Percentiles rank a stretch among this genome's conserved stretches.
These are phyloP conservation scores for Columba guinea DNA, from an alignment of 2,797 vertebrate species.

Conservation along the genomic window DNA sequence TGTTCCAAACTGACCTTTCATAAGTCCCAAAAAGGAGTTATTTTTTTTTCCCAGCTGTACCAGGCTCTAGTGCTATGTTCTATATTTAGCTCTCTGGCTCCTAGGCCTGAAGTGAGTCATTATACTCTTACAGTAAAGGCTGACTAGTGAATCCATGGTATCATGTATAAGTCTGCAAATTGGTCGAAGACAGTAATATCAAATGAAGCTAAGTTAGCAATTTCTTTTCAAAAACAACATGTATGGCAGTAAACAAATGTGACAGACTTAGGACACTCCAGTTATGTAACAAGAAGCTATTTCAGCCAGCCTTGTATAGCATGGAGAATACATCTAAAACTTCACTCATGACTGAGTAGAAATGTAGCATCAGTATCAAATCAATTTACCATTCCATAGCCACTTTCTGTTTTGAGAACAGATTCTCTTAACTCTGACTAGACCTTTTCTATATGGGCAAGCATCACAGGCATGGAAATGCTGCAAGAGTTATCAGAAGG, in stretches of 20 bases:
- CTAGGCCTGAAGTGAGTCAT: slow-evolving; percentile 21
- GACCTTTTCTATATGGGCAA: not conserved
- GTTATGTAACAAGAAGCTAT: not conserved
- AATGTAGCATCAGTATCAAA: not conserved
- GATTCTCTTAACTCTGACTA: not conserved
- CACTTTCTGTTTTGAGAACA: not conserved
- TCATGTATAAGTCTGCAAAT: not conserved
- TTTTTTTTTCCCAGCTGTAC: not conserved
- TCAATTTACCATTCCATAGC: not conserved
- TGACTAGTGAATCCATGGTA: not conserved
- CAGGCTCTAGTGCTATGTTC: not conserved
- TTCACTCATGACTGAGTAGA: not conserved
- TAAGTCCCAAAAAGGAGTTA: not conserved
- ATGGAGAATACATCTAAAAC: not conserved
- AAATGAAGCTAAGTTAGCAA: not conserved
- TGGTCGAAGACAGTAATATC: not conserved
- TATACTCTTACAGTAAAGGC: not conserved
- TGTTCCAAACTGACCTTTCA: not conserved
- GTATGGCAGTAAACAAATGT: not conserved
- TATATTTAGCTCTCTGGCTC: slow-evolving; percentile 19
- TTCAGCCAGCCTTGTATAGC: not conserved
- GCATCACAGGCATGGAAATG: not conserved
- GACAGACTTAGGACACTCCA: not conserved
- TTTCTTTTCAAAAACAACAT: not conserved
- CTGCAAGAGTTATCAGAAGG: not conserved